Evolutionary conservation across 2,888 invertebrate species (phyloP).

Genomic region (Agrochola macilenta): DNA sequence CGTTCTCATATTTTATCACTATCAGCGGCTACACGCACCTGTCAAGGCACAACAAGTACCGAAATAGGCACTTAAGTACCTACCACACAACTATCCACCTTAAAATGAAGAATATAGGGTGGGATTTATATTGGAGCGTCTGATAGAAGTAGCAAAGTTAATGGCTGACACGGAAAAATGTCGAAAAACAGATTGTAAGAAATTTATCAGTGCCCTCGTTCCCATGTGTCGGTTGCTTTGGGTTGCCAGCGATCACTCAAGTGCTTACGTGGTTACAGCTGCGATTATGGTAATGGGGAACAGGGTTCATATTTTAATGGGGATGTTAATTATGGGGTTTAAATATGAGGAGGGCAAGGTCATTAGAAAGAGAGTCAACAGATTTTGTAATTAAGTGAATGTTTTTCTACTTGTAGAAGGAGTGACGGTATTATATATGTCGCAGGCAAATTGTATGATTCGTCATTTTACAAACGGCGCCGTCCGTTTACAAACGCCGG

Average conservation of each 20-base stretch:
- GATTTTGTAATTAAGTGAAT: too few species aligned
- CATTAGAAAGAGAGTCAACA: background rate
- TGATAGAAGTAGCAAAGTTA: conserved; percentile 47
- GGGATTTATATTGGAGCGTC: conserved; percentile 3
- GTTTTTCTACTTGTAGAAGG: too few species aligned
- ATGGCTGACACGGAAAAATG: conserved; percentile 61
- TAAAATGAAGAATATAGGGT: conserved; percentile 12
- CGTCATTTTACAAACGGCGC: too few species aligned
- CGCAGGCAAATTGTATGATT: too few species aligned
- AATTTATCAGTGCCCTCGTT: conserved; percentile 62
- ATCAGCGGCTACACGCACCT: conserved; percentile 61
- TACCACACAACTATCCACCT: conserved; percentile 16
- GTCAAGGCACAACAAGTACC: conserved; percentile 51
- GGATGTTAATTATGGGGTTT: background rate
- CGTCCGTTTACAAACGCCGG: too few species aligned
- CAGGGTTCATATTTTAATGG: conserved; percentile 42
- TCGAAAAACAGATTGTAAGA: conserved; percentile 62
- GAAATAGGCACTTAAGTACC: conserved; percentile 52
- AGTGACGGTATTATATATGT: too few species aligned
- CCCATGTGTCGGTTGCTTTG: conserved; percentile 23
- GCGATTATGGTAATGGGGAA: conserved; percentile 38
- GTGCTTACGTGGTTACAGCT: conserved; percentile 44
- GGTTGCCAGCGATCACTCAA: conserved; percentile 46
- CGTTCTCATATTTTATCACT: conserved; percentile 58
- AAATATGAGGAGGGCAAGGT: background rate